phyloP scores from a whole-genome alignment of 2,113 vertebrate genomes.

The Dunckerocampus dactyliophorus region DNA sequence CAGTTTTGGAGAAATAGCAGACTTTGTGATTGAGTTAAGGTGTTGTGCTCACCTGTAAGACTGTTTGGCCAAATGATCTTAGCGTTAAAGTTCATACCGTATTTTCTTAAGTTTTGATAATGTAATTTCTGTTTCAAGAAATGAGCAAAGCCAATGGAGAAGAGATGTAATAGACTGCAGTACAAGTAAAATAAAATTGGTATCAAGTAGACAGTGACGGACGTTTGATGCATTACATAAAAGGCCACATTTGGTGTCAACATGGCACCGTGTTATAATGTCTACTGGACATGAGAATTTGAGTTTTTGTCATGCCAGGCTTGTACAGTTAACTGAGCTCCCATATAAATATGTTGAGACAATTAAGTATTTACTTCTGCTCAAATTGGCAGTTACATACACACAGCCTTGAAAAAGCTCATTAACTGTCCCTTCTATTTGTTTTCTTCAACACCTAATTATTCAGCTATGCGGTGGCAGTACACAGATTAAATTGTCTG shows the following conservation, averaged over 20 bases:
- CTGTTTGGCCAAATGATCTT: too few relatives aligned
- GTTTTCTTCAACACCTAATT: conserved; percentile 8
- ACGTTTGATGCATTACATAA: too few relatives aligned
- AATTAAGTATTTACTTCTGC: conserved; percentile 1
- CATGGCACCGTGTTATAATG: background rate
- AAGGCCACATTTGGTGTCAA: background rate
- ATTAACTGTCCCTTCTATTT: conserved; percentile 7
- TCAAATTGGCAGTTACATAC: background rate
- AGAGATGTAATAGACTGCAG: too few relatives aligned
- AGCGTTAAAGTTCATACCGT: too few relatives aligned
- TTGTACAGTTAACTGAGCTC: background rate
- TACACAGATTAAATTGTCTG: background rate
- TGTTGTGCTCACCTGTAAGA: too few relatives aligned
- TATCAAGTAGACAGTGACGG: too few relatives aligned
- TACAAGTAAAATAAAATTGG: too few relatives aligned
- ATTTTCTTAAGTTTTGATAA: too few relatives aligned
- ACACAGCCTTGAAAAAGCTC: conserved; percentile 11
- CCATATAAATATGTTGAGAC: background rate
- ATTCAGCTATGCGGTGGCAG: background rate
- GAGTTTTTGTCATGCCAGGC: background rate
- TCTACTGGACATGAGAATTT: background rate
- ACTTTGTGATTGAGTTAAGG: too few relatives aligned
- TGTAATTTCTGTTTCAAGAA: too few relatives aligned
- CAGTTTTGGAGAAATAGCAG: too few relatives aligned
- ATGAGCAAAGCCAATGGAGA: too few relatives aligned